phyloP scores from a whole-genome alignment of 1,140 invertebrate species.

The Geopemphigus sp. region DNA sequence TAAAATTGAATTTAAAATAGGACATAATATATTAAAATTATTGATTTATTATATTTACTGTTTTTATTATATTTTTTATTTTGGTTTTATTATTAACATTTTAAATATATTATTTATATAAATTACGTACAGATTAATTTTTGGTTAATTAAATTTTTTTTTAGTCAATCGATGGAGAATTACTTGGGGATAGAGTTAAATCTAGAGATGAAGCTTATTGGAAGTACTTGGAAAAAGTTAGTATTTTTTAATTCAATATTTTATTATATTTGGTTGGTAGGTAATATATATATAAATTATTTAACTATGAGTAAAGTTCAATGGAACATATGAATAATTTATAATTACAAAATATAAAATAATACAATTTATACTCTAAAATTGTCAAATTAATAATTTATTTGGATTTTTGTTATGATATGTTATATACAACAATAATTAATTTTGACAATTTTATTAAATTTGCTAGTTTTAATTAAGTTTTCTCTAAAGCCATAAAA shows the following conservation, averaged over 20 bases:
- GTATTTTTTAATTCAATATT: slow-evolving; percentile 27
- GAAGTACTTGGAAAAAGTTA: slow-evolving; percentile 23
- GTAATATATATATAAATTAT: background rate
- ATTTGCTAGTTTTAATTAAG: slow-evolving; percentile 5
- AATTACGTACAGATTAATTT: background rate
- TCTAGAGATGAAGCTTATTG: slow-evolving; percentile 19
- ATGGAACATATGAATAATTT: background rate
- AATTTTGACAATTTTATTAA: slow-evolving; percentile 1
- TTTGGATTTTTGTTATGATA: background rate
- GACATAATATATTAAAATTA: too few relatives aligned
- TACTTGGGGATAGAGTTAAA: slow-evolving; percentile 22
- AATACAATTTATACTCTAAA: background rate
- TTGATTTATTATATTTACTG: too few relatives aligned
- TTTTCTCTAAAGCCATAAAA: slow-evolving; percentile 23
- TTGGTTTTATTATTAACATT: too few relatives aligned
- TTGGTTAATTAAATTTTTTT: slow-evolving; percentile 19
- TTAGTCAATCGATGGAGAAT: slow-evolving; percentile 39
- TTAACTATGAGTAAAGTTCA: background rate
- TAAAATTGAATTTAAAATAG: too few relatives aligned
- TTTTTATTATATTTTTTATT: too few relatives aligned
- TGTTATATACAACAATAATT: background rate
- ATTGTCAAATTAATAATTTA: background rate
- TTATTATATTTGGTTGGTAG: slow-evolving; percentile 13
- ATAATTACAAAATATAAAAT: background rate
- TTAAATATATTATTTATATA: background rate